A percentile compares a stretch with the other conserved stretches of the same genome.
Evolutionary conservation across 1,140 invertebrate genomes (phyloP).

Genomic region (Rhyacophila brunnea): DNA sequence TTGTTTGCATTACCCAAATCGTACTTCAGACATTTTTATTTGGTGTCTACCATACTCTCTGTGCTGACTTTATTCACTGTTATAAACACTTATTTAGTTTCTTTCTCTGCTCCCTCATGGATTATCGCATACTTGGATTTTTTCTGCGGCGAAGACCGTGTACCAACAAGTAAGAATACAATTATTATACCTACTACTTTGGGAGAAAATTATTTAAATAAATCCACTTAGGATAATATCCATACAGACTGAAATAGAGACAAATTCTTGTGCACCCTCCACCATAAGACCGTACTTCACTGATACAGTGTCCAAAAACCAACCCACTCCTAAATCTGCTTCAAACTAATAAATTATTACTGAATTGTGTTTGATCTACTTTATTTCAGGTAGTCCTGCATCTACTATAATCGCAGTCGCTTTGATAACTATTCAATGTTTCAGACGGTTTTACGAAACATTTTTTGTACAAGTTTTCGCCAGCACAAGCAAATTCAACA

Average conservation of each 20-base stretch:
- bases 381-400: conserved; percentile 57
- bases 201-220: conserved; percentile 17
- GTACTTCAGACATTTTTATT: conserved; percentile 75
- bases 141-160: conserved; percentile 50
- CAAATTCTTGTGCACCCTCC: too few relatives aligned
- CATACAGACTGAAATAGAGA: not conserved
- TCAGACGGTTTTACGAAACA: conserved; percentile 76
- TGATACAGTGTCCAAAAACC: not conserved
- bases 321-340: not conserved
- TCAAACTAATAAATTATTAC: conserved; percentile 1
- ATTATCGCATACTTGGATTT: conserved; percentile 52
- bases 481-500: conserved; percentile 71
- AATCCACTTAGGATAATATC: conserved; percentile 5
- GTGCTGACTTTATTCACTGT: conserved; percentile 50
- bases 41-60: conserved; percentile 60
- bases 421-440: conserved; percentile 67
- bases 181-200: conserved; percentile 26
- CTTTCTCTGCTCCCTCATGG: conserved; percentile 45
- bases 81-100: conserved; percentile 51
- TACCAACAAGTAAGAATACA: conserved; percentile 53
- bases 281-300: too few relatives aligned
- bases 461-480: conserved; percentile 77
- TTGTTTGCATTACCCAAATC: conserved; percentile 69
- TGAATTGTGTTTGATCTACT: conserved; percentile 4
- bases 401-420: conserved; percentile 57